These are phyloP conservation scores for Tromatobia lineatoria DNA, from an alignment of 2,888 invertebrate genomes.

Conservation along the genomic window DNA sequence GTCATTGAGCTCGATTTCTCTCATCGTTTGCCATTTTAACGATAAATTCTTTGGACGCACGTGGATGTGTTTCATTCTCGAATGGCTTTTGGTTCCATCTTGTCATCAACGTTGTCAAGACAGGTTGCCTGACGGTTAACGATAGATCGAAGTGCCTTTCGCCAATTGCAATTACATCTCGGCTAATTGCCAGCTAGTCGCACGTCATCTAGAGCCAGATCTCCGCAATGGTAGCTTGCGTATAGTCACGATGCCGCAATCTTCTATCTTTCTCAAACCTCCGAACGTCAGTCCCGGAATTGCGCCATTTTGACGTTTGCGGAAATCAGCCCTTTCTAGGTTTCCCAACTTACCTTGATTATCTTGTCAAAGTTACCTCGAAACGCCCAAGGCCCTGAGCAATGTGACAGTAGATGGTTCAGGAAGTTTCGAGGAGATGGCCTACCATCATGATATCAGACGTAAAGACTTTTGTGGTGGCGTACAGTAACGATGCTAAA, in stretches of 20 bases:
- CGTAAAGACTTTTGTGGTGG: background rate
- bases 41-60: constrained; percentile 1
- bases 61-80: background rate
- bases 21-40: constrained; percentile 9
- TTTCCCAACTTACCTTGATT: background rate
- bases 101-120: background rate
- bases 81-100: background rate
- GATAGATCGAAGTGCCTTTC: constrained; percentile 54
- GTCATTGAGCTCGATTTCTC: background rate
- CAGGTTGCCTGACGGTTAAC: constrained; percentile 55
- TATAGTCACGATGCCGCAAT: background rate
- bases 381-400: background rate
- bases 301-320: constrained; percentile 24
- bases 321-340: constrained; percentile 19
- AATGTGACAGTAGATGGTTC: background rate
- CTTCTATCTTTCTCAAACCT: constrained; percentile 13
- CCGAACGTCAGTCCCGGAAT: constrained; percentile 25
- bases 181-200: constrained; percentile 77
- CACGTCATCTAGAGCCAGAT: constrained; percentile 52
- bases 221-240: background rate
- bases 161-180: constrained; percentile 74
- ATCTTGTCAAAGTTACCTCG: constrained; percentile 3
- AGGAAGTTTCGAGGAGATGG: background rate
- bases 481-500: background rate
- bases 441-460: background rate